Percentiles rank a stretch among this genome's conserved stretches.
phyloP scores from a whole-genome alignment of 2,888 invertebrate genomes.

The Aporophyla nigra region DNA sequence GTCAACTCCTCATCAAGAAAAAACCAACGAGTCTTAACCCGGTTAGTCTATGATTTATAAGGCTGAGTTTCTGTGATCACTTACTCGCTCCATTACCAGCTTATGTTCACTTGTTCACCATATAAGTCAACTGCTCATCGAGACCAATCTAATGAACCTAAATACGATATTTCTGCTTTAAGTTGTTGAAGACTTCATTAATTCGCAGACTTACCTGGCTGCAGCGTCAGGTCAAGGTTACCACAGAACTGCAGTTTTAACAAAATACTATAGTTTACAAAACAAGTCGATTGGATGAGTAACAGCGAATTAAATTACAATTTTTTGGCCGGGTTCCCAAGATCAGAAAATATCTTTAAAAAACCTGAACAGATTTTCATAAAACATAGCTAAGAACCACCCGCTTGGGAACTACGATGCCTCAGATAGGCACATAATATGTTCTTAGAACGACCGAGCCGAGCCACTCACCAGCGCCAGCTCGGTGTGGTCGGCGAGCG shows the following conservation, averaged over 20 bases:
- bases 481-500: conserved; percentile 76
- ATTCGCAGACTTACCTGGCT: background rate
- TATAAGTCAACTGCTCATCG: background rate
- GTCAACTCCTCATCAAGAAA: background rate
- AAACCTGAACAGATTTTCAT: no score
- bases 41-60: background rate
- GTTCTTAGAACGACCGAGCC: no score
- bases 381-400: background rate
- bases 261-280: background rate
- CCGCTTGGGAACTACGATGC: no score
- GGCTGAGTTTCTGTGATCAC: no score
- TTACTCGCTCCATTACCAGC: background rate
- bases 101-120: background rate
- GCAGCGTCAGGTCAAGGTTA: background rate
- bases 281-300: background rate
- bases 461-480: conserved; percentile 73
- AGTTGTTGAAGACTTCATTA: background rate
- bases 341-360: background rate
- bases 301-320: background rate
- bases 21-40: background rate
- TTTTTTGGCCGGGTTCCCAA: no score
- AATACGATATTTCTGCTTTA: no score
- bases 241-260: background rate
- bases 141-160: background rate
- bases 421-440: no score